phyloP scores from a whole-genome alignment of 2,113 vertebrate genomes.

The Notothenia coriiceps region DNA sequence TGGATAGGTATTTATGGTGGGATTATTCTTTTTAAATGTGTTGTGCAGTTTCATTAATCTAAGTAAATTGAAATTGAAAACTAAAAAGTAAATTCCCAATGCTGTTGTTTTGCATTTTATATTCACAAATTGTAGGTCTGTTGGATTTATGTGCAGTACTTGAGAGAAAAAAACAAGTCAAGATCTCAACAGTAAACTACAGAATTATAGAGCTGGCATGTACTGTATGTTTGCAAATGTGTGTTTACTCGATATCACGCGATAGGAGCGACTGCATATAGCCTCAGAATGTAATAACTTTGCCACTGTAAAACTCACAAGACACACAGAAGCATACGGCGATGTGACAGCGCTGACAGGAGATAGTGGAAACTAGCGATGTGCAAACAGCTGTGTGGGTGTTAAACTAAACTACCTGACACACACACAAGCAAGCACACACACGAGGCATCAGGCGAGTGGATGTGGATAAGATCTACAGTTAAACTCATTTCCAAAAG shows the following conservation, averaged over 20 bases:
- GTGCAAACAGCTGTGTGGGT: slow-evolving; percentile 28
- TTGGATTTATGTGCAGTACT: background rate
- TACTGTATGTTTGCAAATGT: slow-evolving; percentile 3
- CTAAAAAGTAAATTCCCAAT: too few species aligned
- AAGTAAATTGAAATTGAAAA: too few species aligned
- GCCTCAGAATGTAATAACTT: slow-evolving; percentile 7
- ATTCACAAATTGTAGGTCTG: background rate
- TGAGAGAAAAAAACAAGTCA: background rate
- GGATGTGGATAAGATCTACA: slow-evolving; percentile 43
- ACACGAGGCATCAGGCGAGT: slow-evolving; percentile 6
- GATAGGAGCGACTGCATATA: background rate
- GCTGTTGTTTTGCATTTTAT: background rate
- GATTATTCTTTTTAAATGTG: too few species aligned
- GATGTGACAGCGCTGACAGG: slow-evolving; percentile 11
- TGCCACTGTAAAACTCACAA: slow-evolving; percentile 16
- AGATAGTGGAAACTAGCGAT: slow-evolving; percentile 7
- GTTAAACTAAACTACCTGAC: background rate
- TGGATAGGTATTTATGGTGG: too few species aligned
- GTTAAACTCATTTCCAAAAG: slow-evolving; percentile 48
- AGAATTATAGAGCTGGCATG: background rate
- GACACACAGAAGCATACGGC: background rate
- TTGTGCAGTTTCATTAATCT: too few species aligned
- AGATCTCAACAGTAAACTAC: background rate
- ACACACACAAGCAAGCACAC: slow-evolving; percentile 5
- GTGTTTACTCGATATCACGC: slow-evolving; percentile 2